Evolutionary conservation across 2,888 invertebrate genomes (phyloP).

Genomic region (Drosophila melanosoma): DNA sequence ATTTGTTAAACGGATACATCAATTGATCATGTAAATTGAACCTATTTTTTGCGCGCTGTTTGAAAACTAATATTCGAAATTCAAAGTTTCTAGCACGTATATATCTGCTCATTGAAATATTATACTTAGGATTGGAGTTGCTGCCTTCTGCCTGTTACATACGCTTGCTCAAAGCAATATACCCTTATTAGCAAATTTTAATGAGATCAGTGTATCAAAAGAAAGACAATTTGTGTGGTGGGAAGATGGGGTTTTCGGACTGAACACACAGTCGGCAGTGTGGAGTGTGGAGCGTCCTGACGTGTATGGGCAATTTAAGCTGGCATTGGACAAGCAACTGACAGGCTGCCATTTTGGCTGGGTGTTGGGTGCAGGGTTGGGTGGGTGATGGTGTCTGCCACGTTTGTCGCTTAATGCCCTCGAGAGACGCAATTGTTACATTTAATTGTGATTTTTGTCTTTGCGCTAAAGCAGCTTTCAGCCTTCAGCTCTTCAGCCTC

Average conservation of each 20-base stretch:
- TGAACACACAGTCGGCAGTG: constrained; percentile 13
- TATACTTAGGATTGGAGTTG: neutral
- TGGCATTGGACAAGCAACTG: constrained; percentile 79
- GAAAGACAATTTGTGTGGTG: neutral
- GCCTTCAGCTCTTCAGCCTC: constrained; percentile 34
- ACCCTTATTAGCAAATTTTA: neutral
- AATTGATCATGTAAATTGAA: neutral
- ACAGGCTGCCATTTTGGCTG: constrained; percentile 46
- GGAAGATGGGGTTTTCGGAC: neutral
- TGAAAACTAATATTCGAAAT: neutral
- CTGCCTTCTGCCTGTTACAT: neutral
- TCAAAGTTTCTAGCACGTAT: neutral
- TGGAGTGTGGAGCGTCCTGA: constrained; percentile 58
- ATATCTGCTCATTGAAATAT: neutral
- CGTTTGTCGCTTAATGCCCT: constrained; percentile 72
- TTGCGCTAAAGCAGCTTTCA: constrained; percentile 49
- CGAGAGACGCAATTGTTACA: constrained; percentile 80
- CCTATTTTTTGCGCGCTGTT: neutral
- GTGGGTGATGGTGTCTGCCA: constrained; percentile 1
- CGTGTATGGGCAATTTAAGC: constrained; percentile 80
- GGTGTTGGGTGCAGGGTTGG: neutral
- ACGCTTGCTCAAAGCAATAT: neutral
- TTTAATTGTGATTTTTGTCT: constrained; percentile 80
- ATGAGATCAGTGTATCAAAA: neutral
- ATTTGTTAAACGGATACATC: neutral